Percentiles rank a stretch among this genome's conserved stretches.
Evolutionary conservation across 2,797 vertebrate species (phyloP).

Genomic region (Clarias platycephalus): DNA sequence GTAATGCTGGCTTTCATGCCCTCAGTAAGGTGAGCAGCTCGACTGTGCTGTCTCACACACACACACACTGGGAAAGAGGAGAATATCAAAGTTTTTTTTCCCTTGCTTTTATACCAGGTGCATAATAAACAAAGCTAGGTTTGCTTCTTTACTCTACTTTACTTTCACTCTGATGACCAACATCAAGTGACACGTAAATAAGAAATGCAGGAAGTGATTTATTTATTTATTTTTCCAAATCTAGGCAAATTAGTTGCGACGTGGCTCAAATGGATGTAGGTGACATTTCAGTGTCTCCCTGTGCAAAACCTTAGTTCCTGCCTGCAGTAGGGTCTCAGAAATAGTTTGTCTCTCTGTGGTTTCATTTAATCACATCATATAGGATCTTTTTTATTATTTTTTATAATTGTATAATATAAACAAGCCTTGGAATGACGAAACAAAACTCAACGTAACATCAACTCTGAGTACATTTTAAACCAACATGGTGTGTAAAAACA

Average conservation of each 20-base stretch:
- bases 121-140: not conserved
- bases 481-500: not conserved
- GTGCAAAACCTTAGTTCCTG: not conserved
- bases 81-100: not conserved
- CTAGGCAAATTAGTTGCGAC: not conserved
- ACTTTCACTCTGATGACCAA: not conserved
- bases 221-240: not conserved
- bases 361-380: not conserved
- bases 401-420: not conserved
- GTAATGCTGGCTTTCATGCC: not conserved
- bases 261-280: too few relatives aligned
- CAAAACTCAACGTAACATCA: not conserved
- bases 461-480: not conserved
- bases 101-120: not conserved
- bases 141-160: not conserved
- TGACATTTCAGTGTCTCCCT: not conserved
- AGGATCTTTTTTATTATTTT: not conserved
- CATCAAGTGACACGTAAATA: not conserved
- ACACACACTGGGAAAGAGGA: not conserved
- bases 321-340: not conserved
- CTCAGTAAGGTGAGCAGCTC: not conserved
- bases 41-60: not conserved
- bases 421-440: not conserved
- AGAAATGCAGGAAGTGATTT: not conserved
- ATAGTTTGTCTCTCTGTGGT: not conserved